Evolutionary conservation across 2,113 vertebrate species (phyloP).

Genomic region (Otolemur garnettii): DNA sequence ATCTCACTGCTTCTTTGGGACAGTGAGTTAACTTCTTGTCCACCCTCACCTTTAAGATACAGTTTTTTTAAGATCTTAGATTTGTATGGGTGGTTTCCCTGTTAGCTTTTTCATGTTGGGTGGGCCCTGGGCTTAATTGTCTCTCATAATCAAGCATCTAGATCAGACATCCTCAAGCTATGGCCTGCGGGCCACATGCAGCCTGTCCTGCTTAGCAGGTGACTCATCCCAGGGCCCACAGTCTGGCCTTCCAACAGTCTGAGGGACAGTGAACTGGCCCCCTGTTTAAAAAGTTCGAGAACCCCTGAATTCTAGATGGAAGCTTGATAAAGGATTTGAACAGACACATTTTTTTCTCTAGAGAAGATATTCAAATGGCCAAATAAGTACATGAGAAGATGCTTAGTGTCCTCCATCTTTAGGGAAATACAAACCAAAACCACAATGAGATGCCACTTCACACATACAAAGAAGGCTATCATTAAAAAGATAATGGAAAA

Average conservation of each 20-base stretch:
- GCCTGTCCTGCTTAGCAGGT: no score
- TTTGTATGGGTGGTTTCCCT: neutral
- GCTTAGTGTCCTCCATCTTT: neutral
- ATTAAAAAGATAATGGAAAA: neutral
- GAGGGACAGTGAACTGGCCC: no score
- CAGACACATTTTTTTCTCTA: neutral
- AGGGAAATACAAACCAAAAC: neutral
- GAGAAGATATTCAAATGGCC: neutral
- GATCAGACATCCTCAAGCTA: no score
- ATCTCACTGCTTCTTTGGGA: neutral
- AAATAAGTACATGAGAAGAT: neutral
- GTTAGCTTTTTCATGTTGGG: neutral
- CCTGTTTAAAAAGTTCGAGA: no score
- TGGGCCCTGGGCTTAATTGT: neutral
- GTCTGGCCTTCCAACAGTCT: no score
- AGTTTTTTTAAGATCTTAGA: neutral
- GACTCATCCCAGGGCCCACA: no score
- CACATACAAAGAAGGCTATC: neutral
- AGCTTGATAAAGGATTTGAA: neutral
- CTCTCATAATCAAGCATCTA: neutral
- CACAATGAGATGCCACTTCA: neutral
- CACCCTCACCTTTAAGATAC: neutral
- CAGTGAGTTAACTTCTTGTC: neutral
- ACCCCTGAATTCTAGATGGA: neutral
- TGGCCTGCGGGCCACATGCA: no score